Base-by-base conservation (phyloP, 2,888 invertebrate genomes). In the Drosophila anomalipes region DNA sequence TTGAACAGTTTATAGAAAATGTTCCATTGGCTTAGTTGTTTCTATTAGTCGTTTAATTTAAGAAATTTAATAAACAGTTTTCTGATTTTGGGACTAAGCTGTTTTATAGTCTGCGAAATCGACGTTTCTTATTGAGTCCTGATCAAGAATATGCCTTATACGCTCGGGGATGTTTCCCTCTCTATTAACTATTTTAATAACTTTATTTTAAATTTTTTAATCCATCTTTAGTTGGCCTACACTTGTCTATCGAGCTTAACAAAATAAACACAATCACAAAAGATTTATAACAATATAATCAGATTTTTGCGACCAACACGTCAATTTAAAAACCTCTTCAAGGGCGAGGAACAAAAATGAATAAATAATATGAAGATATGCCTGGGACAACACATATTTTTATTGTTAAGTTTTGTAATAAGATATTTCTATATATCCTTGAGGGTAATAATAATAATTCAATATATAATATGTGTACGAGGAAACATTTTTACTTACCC, bases 401-500 rank as follows among this genome's bases (percentile, higher is more conserved):
- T 5, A 28, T 28, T 19, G 28, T 7, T 44, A 28, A 10, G 7
- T 22, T 44, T 44, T 10, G 10, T 12, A 22, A 12, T 12, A 2
- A n/a, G n/a, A n/a, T n/a, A 44, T 10, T 22, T 22, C 10, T 51
- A 19, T 52, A n/a, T 30, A 52, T 52, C 28, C 30, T 52, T 52
- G n/a, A 30, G 51, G n/a, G 10, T 12, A 52, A 28, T 12, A 52
- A 47, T 26, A 51, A 51, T 12, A 2, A 30, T 52, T 30, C 7
- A 47, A 22, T 16, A 22, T 47, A 16, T 16, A 22, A 47, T 9
- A 22, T 47, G 14, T 9, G 4, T 22, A 16, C 7, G 1, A 7
- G 22, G 22, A 47, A 22, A 47, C 4, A 22, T 47, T 47, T 3
- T 56, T 56, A 66, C 74, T 77, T 73, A 77, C 76, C 57, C 47